Evolutionary conservation across 1,140 invertebrate genomes (phyloP).

Genomic region (Cecropterus lyciades): DNA sequence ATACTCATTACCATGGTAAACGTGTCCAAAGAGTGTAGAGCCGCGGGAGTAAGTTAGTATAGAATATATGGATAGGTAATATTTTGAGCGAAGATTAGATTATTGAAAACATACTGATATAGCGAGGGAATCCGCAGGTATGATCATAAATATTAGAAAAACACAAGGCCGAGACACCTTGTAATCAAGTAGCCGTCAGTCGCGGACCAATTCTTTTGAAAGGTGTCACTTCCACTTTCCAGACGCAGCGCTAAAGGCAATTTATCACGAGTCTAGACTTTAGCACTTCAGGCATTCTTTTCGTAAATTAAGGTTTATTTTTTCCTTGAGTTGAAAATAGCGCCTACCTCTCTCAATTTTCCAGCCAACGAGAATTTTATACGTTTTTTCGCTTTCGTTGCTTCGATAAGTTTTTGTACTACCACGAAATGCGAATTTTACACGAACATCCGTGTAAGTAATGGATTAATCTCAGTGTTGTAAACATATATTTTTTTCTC

Average conservation of each 20-base stretch:
- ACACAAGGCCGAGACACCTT: not conserved
- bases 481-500: not conserved
- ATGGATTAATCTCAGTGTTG: not conserved
- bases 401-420: constrained; percentile 1
- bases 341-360: constrained; percentile 25
- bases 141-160: not conserved
- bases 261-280: constrained; percentile 35
- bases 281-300: constrained; percentile 29
- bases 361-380: constrained; percentile 5
- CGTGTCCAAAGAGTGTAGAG: too few relatives aligned
- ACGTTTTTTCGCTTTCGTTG: not conserved
- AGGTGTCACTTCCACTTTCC: constrained; percentile 25
- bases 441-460: not conserved
- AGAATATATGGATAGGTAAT: too few relatives aligned
- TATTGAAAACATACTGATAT: too few relatives aligned
- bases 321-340: constrained; percentile 18
- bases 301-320: constrained; percentile 30
- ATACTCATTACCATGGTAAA: too few relatives aligned
- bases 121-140: too few relatives aligned
- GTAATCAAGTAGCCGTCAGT: constrained; percentile 22
- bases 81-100: too few relatives aligned
- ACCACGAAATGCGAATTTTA: not conserved
- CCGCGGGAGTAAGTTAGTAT: too few relatives aligned
- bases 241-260: constrained; percentile 7
- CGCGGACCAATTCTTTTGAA: constrained; percentile 18